A percentile compares a stretch with the other conserved stretches of the same genome.
phyloP scores from a whole-genome alignment of 30 jellyfish, hydroid and myxozoan genomes.

The Aurelia aurita complex sp. Pacific region DNA sequence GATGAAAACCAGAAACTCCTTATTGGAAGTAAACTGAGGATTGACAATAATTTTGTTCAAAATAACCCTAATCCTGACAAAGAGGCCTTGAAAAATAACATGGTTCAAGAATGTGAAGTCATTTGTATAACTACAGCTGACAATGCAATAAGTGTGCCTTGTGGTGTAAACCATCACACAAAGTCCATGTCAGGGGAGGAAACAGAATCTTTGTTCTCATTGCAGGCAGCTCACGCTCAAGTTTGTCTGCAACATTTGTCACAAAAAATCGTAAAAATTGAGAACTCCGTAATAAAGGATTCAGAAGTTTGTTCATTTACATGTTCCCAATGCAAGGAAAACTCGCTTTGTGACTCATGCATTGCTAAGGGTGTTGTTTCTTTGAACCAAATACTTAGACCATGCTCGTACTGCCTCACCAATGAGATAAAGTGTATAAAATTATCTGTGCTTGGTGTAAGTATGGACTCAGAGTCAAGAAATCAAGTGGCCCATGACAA shows the following conservation, averaged over 20 bases:
- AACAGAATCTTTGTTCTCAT: background rate
- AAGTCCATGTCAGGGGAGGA: conserved; percentile 9
- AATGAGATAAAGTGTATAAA: conserved; percentile 11
- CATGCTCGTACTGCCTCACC: conserved; percentile 13
- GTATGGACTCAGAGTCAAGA: conserved; percentile 17
- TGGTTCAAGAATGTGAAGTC: conserved; percentile 47
- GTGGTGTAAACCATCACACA: conserved; percentile 1
- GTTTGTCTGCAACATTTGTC: conserved; percentile 22
- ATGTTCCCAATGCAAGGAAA: background rate
- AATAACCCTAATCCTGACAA: conserved; percentile 1
- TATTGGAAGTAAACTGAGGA: conserved; percentile 20
- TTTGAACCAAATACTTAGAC: conserved; percentile 13
- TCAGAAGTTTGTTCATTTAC: background rate
- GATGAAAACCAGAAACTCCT: conserved; percentile 14
- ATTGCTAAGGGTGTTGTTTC: background rate
- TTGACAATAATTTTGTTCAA: conserved; percentile 3
- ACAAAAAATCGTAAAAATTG: background rate
- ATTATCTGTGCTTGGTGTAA: conserved; percentile 14
- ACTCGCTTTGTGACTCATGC: conserved; percentile 14
- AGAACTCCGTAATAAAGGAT: background rate
- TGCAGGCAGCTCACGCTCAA: conserved; percentile 7
- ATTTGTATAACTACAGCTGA: conserved; percentile 15
- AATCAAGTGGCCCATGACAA: conserved; percentile 21
- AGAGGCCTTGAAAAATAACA: conserved; percentile 23
- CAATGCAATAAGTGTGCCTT: background rate